Percentiles rank a stretch among this genome's conserved stretches.
Conservation (phyloP, 2,113 vertebrate genomes). For the Pimephales promelas region DNA sequence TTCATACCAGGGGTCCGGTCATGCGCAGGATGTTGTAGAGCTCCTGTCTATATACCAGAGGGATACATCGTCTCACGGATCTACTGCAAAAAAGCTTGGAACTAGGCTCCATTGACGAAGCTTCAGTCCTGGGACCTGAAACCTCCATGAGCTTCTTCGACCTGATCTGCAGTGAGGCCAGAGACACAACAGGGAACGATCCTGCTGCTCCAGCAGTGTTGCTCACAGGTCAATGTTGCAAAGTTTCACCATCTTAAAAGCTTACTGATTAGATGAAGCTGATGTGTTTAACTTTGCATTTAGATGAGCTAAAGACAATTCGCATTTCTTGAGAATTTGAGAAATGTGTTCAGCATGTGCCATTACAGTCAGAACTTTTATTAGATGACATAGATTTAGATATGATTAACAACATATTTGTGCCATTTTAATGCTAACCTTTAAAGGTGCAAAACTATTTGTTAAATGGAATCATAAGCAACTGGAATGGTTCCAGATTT, state of each 20-base stretch:
- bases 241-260: constrained; percentile 57
- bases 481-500: neutral
- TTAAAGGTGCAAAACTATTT: neutral
- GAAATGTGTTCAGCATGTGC: neutral
- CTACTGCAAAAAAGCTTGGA: constrained; percentile 67
- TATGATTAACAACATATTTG: neutral
- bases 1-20: constrained; percentile 75
- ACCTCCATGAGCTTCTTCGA: constrained; percentile 35
- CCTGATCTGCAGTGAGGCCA: constrained; percentile 24
- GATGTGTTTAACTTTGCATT: neutral
- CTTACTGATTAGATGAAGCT: constrained; percentile 64
- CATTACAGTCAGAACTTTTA: neutral
- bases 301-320: neutral
- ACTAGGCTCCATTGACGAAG: constrained; percentile 56
- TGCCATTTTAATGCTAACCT: neutral
- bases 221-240: constrained; percentile 40
- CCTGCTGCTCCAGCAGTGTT: constrained; percentile 43
- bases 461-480: neutral
- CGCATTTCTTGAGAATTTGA: neutral
- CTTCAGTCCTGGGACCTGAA: constrained; percentile 29
- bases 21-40: constrained; percentile 73
- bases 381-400: neutral
- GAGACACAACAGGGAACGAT: constrained; percentile 21
- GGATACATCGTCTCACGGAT: constrained; percentile 61
- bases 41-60: constrained; percentile 69